Evolutionary conservation across 2,888 invertebrate species (phyloP), one percentile per base, ranked within the genome.

Genomic region (Ditylenchus weischeri): DNA sequence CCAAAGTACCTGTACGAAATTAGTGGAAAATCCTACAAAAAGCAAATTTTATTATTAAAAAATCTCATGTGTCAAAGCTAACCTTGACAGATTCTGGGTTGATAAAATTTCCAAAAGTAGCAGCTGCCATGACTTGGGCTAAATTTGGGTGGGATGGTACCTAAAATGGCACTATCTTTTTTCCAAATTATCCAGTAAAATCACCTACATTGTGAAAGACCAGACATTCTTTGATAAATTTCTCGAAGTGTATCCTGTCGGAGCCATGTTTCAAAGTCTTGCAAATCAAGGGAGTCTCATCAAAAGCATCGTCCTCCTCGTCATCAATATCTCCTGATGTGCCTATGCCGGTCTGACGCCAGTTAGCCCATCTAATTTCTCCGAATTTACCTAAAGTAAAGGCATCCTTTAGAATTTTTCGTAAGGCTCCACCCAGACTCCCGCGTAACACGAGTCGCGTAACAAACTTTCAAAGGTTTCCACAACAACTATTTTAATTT

Each of bases 331-430:
- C 80, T 60, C 80, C 81, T 51, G 74, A 74, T 11, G 72, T 66
- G 15, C 72, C 70, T 59, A 74, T 74, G 35, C 74, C 75, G n/a
- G 73, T 72, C 70, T 79, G 79, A 18, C 78, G 70, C 81, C 81
- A 82, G 64, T 81, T 78, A 18, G 80, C 79, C 71, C 79, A 81
- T 23, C 75, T 68, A n/a, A 81, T 68, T 69, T 82, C 79, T 2
- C 80, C 81, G 63, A 79, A 83, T n/a, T 76, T 78, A n/a, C 80
- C 77, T 66, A 29, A 47, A 54, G n/a, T n/a, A n/a, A n/a, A n/a
- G n/a, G n/a, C n/a, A n/a, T n/a, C n/a, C n/a, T n/a, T n/a, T n/a
- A n/a, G n/a, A n/a, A n/a, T n/a, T n/a, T n/a, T n/a, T n/a, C n/a
- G n/a, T n/a, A n/a, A n/a, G n/a, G n/a, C n/a, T n/a, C n/a, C n/a